Conservation (phyloP, 2,797 vertebrate species). For the Brachyalestes nurse region DNA sequence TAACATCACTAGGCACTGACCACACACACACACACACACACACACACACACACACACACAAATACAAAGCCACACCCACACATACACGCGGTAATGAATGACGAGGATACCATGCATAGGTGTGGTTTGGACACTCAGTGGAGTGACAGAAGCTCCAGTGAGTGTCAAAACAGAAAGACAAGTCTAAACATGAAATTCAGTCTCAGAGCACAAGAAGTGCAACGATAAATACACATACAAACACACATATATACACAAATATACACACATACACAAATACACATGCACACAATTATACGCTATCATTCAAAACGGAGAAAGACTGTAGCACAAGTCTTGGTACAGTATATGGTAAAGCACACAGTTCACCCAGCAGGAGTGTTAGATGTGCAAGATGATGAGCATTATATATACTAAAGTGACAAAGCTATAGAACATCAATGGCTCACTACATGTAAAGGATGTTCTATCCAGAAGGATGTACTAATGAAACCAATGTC, state of each 20-base stretch:
- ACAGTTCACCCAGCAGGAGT: too few species aligned
- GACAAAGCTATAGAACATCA: too few species aligned
- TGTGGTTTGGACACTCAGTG: background rate
- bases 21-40: background rate
- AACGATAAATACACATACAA: background rate
- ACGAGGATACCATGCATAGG: conserved; percentile 5
- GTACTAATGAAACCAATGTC: too few species aligned
- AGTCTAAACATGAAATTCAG: conserved; percentile 11
- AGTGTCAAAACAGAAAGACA: conserved; percentile 12
- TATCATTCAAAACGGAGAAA: too few species aligned
- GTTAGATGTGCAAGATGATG: too few species aligned
- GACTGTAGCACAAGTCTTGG: too few species aligned
- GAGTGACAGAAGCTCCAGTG: conserved; percentile 6
- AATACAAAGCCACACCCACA: background rate
- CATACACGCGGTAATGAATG: background rate
- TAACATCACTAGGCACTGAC: conserved; percentile 59
- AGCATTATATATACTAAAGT: too few species aligned
- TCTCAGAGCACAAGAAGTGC: background rate
- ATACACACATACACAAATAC: background rate
- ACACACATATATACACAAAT: background rate
- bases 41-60: background rate
- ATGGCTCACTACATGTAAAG: too few species aligned
- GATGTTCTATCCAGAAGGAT: too few species aligned
- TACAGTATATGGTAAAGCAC: too few species aligned
- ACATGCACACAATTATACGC: too few species aligned